phyloP scores from a whole-genome alignment of 2,797 vertebrate genomes.

The Pagetopsis macropterus region DNA sequence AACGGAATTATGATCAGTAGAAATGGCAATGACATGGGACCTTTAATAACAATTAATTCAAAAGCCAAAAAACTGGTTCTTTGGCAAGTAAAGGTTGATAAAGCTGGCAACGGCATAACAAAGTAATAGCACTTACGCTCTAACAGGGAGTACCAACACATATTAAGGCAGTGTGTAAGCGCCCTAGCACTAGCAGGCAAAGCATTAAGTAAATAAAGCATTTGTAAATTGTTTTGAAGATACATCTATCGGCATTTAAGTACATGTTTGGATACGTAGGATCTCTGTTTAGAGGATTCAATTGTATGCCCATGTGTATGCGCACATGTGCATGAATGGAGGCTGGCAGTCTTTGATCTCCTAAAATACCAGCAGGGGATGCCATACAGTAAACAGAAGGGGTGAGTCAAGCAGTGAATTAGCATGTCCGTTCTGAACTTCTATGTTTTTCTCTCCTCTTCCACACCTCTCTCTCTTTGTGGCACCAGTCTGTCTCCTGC shows the following conservation, averaged over 20 bases:
- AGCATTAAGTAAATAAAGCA: neutral
- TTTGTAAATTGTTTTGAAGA: too few species aligned
- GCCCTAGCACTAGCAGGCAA: too few species aligned
- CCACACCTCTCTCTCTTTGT: constrained; percentile 65
- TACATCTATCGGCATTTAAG: neutral
- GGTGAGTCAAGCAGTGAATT: constrained; percentile 51
- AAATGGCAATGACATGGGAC: too few species aligned
- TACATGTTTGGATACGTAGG: neutral
- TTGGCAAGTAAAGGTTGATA: too few species aligned
- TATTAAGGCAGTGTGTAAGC: too few species aligned
- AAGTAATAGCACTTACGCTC: too few species aligned
- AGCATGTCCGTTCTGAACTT: constrained; percentile 58
- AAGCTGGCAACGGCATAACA: too few species aligned
- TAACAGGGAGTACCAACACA: too few species aligned
- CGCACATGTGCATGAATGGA: constrained; percentile 26
- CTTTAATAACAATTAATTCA: too few species aligned
- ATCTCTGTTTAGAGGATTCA: neutral
- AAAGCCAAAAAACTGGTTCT: too few species aligned
- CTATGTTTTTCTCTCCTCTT: constrained; percentile 53
- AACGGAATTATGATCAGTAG: too few species aligned
- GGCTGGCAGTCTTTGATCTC: constrained; percentile 57
- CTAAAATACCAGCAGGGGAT: constrained; percentile 60
- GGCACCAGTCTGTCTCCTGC: constrained; percentile 88
- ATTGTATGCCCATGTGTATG: constrained; percentile 20
- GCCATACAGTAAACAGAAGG: constrained; percentile 61